Evolutionary conservation across 2,797 vertebrate genomes (phyloP).

Genomic region (Echeneis naucrates): DNA sequence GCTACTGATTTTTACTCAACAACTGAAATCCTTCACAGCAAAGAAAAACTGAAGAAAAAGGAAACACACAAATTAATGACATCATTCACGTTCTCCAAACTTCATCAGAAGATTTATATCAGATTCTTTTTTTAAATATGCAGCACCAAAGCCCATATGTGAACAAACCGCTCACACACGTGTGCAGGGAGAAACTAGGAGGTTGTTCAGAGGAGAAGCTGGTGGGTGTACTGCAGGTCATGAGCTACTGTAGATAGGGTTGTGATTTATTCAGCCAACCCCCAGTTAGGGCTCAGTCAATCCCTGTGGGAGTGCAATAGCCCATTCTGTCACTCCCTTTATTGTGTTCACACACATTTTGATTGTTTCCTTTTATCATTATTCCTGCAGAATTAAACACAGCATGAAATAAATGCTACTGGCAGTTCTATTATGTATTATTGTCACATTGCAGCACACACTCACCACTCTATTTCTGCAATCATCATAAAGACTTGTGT

Average conservation of each 20-base stretch:
- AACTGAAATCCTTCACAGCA: neutral
- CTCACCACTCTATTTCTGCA: slow-evolving; percentile 69
- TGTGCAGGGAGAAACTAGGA: slow-evolving; percentile 11
- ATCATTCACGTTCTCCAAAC: neutral
- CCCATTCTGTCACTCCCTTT: slow-evolving; percentile 75
- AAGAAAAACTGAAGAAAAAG: neutral
- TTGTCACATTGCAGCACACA: slow-evolving; percentile 76
- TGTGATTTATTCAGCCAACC: slow-evolving; percentile 77
- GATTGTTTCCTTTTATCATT: slow-evolving; percentile 86
- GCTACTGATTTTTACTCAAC: neutral
- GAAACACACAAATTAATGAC: neutral
- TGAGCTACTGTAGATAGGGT: slow-evolving; percentile 67
- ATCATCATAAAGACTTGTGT: slow-evolving; percentile 75
- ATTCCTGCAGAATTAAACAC: slow-evolving; percentile 86
- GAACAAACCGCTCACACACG: neutral
- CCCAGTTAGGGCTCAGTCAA: slow-evolving; percentile 79
- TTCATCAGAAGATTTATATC: too few species aligned
- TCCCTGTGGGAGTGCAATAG: slow-evolving; percentile 79
- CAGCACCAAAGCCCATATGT: slow-evolving; percentile 3
- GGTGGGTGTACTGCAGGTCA: slow-evolving; percentile 69
- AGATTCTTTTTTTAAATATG: neutral
- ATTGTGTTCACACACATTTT: slow-evolving; percentile 82
- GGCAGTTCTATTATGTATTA: slow-evolving; percentile 81
- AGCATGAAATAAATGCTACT: slow-evolving; percentile 84
- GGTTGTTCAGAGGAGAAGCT: slow-evolving; percentile 46